These are phyloP conservation scores for Pterostichus madidus DNA, from an alignment of 2,888 invertebrate genomes.

Conservation along the genomic window DNA sequence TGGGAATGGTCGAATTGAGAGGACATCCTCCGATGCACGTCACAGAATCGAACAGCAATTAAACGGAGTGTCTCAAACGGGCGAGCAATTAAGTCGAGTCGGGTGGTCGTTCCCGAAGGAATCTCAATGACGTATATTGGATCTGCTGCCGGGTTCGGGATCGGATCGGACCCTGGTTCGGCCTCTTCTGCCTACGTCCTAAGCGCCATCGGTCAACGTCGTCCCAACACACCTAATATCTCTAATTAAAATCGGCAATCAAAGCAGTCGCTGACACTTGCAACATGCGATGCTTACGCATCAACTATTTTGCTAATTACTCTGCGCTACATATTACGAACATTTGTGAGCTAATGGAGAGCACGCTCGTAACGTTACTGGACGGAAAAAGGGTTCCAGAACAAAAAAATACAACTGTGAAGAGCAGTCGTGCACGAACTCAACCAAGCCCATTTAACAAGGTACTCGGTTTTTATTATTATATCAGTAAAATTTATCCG, in stretches of 20 bases:
- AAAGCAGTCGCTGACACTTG: slow-evolving; percentile 13
- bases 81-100: slow-evolving; percentile 61
- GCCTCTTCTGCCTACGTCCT: slow-evolving; percentile 45
- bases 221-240: slow-evolving; percentile 49
- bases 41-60: slow-evolving; percentile 66
- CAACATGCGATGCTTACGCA: no score
- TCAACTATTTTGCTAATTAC: no score
- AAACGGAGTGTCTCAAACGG: slow-evolving; percentile 64
- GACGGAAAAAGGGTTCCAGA: no score
- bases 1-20: no score
- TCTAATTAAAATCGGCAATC: slow-evolving; percentile 63
- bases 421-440: no score
- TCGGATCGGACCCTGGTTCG: background rate
- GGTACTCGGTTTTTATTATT: no score
- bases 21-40: slow-evolving; percentile 34
- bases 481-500: no score
- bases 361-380: no score
- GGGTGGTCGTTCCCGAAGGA: slow-evolving; percentile 60
- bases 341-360: no score
- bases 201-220: slow-evolving; percentile 49
- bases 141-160: background rate
- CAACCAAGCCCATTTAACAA: no score
- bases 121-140: slow-evolving; percentile 65
- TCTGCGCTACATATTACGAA: no score
- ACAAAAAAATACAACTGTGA: no score